Percentiles rank a stretch among this genome's conserved stretches.
These are phyloP conservation scores for Knipowitschia caucasica DNA, from an alignment of 2,797 vertebrate species.

Conservation along the genomic window DNA sequence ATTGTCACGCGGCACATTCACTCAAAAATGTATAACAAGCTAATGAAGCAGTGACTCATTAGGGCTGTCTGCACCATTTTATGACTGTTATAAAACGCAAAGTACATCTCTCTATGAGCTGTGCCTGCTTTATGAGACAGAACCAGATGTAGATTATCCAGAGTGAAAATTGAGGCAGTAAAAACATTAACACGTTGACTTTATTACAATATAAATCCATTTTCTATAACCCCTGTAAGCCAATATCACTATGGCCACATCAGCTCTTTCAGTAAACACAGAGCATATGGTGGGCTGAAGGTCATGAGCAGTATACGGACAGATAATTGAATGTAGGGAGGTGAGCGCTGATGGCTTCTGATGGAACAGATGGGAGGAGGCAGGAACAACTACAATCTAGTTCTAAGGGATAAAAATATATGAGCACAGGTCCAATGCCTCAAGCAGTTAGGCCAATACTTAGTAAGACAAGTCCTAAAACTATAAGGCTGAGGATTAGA, in stretches of 20 bases:
- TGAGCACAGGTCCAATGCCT: too few relatives aligned
- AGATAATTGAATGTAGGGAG: slow-evolving; percentile 52
- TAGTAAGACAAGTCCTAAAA: too few relatives aligned
- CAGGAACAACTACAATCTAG: too few relatives aligned
- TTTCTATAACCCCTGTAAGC: not conserved
- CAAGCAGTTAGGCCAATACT: too few relatives aligned
- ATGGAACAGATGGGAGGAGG: slow-evolving; percentile 31
- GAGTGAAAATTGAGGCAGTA: not conserved
- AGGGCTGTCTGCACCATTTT: slow-evolving; percentile 2
- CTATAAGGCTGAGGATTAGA: too few relatives aligned
- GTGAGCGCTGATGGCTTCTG: slow-evolving; percentile 38
- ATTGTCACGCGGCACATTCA: not conserved
- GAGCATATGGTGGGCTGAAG: slow-evolving; percentile 49
- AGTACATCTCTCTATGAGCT: not conserved
- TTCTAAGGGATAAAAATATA: too few relatives aligned
- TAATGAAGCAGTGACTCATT: slow-evolving; percentile 8
- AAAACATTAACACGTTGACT: not conserved
- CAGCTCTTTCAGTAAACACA: slow-evolving; percentile 23
- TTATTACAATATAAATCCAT: not conserved
- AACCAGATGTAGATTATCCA: slow-evolving; percentile 8
- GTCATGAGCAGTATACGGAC: slow-evolving; percentile 33
- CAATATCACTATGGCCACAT: slow-evolving; percentile 11
- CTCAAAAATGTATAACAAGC: not conserved
- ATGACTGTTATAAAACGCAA: not conserved
- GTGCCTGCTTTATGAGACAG: slow-evolving; percentile 3